Conservation (phyloP, 2,888 invertebrate species). For the Ennomos fuscantarius region DNA sequence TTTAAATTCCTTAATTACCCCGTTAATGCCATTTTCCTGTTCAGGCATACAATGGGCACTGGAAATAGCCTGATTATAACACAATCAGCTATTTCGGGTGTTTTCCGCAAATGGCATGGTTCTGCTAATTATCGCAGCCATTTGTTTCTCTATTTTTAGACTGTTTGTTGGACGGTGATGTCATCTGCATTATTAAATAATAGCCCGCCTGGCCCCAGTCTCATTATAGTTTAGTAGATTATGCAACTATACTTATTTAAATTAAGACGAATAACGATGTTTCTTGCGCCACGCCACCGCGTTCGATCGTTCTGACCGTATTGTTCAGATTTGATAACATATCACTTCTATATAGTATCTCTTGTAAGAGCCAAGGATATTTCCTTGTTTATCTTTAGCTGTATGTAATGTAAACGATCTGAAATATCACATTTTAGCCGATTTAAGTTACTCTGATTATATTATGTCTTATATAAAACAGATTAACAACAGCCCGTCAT, state of each 20-base stretch:
- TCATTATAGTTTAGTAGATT: conserved; percentile 1
- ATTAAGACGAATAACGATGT: no score
- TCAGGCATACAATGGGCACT: not conserved
- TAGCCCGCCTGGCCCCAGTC: conserved; percentile 1
- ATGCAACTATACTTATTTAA: not conserved
- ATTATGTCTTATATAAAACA: no score
- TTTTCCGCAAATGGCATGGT: conserved; percentile 24
- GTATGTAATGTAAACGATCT: no score
- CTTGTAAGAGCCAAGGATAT: no score
- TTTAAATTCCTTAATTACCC: not conserved
- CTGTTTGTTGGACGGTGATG: conserved; percentile 19
- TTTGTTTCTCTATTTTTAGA: conserved; percentile 20
- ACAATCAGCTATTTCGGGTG: conserved; percentile 19
- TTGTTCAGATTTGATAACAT: no score
- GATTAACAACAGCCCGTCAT: no score
- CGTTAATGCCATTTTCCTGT: not conserved
- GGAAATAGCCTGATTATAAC: conserved; percentile 11
- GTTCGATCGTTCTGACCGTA: no score
- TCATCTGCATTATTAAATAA: conserved; percentile 21
- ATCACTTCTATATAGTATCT: no score
- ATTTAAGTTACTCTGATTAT: no score
- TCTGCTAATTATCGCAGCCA: conserved; percentile 17
- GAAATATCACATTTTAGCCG: no score
- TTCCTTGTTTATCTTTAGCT: no score
- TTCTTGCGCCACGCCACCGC: no score